These are phyloP conservation scores for Dermatophagoides farinae DNA, from an alignment of 1,140 invertebrate genomes.

Conservation along the genomic window DNA sequence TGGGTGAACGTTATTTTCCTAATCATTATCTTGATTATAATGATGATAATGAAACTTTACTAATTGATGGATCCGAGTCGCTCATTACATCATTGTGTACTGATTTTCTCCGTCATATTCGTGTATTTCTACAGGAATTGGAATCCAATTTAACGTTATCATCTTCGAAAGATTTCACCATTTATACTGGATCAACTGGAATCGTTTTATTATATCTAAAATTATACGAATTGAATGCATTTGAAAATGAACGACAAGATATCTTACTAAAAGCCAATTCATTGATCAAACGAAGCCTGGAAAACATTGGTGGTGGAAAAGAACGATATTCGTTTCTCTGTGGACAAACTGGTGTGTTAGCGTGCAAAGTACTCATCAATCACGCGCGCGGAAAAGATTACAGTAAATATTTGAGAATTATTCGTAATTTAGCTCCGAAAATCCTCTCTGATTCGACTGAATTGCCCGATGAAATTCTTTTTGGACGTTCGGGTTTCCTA, in stretches of 20 bases:
- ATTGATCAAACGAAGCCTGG: neutral
- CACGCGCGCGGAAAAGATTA: neutral
- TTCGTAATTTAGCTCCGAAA: neutral
- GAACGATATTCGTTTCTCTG: conserved; percentile 42
- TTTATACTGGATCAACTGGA: conserved; percentile 33
- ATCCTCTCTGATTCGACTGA: conserved; percentile 17
- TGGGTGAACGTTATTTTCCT: too few species aligned
- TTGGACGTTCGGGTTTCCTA: conserved; percentile 64
- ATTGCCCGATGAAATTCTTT: conserved; percentile 57
- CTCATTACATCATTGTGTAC: neutral
- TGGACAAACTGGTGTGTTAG: conserved; percentile 45
- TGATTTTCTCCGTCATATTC: neutral
- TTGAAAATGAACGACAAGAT: neutral
- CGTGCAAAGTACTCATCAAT: neutral
- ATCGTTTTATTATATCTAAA: neutral
- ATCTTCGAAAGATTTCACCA: conserved; percentile 24
- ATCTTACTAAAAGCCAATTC: neutral
- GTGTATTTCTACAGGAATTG: neutral
- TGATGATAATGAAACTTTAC: too few species aligned
- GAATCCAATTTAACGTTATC: neutral
- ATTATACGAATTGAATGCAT: neutral
- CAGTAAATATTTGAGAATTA: neutral
- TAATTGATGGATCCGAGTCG: neutral
- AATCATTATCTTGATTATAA: too few species aligned
- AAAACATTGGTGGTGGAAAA: neutral